phyloP scores from a whole-genome alignment of 2,797 vertebrate genomes.

The Sebastes matsubarae region DNA sequence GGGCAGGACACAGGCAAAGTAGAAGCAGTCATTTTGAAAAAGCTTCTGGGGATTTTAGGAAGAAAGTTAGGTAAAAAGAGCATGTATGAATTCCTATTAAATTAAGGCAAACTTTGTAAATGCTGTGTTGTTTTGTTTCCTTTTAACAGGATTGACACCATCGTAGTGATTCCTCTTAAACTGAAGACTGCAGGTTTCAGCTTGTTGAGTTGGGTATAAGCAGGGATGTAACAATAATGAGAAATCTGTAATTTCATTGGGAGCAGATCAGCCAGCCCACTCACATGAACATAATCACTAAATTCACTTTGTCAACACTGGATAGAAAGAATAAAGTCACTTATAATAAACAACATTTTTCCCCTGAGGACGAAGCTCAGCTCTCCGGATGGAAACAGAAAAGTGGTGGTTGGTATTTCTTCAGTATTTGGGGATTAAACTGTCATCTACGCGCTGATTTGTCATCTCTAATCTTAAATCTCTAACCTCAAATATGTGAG shows the following conservation, averaged over 20 bases:
- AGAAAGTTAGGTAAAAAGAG: background rate
- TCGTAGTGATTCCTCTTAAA: constrained; percentile 13
- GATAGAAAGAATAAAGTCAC: constrained; percentile 31
- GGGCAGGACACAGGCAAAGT: constrained; percentile 62
- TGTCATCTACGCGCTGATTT: constrained; percentile 33
- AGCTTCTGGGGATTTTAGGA: constrained; percentile 29
- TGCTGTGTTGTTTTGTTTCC: background rate
- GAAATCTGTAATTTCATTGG: constrained; percentile 64
- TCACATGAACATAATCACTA: constrained; percentile 50
- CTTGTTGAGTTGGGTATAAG: constrained; percentile 43
- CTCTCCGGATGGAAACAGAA: constrained; percentile 31
- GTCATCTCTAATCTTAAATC: constrained; percentile 16
- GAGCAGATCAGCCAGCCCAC: constrained; percentile 56
- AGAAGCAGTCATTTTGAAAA: constrained; percentile 61
- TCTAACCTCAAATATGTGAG: constrained; percentile 25
- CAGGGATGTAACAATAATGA: constrained; percentile 49
- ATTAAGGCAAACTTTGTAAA: background rate
- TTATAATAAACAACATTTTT: constrained; percentile 30
- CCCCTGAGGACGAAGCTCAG: constrained; percentile 25
- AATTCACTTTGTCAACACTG: constrained; percentile 51
- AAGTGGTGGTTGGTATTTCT: constrained; percentile 1
- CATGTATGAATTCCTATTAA: constrained; percentile 4
- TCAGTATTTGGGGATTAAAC: constrained; percentile 41
- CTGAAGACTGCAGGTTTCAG: constrained; percentile 34
- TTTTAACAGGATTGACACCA: constrained; percentile 26